A percentile compares a stretch with the other conserved stretches of the same genome.
phyloP scores from a whole-genome alignment of 2,113 vertebrate species.

The Clarias macrocephalus region DNA sequence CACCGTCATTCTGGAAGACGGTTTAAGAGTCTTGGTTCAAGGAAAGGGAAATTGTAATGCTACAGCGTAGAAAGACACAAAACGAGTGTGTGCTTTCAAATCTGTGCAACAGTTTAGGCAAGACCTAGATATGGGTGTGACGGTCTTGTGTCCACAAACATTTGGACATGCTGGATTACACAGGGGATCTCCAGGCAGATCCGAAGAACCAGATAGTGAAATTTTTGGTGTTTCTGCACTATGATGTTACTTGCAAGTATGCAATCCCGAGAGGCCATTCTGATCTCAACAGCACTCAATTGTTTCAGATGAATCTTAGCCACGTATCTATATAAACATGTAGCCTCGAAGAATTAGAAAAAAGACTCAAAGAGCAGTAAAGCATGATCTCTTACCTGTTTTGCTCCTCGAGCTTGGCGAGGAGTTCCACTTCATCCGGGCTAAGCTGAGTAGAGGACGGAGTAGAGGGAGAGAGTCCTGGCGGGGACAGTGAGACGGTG shows the following conservation, averaged over 20 bases:
- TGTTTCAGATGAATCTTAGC: background rate
- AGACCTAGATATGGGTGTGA: background rate
- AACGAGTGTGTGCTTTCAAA: background rate
- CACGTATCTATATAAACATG: background rate
- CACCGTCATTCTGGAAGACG: background rate
- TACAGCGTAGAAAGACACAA: background rate
- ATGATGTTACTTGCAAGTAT: background rate
- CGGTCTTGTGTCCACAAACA: background rate
- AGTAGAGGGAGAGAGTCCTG: conserved; percentile 82
- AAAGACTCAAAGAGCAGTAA: background rate
- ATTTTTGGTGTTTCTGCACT: no score
- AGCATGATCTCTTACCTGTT: conserved; percentile 81
- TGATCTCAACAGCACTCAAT: background rate
- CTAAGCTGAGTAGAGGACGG: conserved; percentile 84
- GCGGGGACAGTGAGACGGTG: conserved; percentile 80
- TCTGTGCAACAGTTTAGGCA: background rate
- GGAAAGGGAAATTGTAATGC: background rate
- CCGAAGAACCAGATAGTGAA: background rate
- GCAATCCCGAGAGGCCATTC: background rate
- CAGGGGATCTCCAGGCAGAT: background rate
- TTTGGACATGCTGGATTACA: background rate
- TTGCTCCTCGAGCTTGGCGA: conserved; percentile 95
- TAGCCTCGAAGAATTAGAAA: background rate
- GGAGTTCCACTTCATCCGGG: conserved; percentile 90
- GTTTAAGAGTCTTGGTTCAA: background rate